Percentiles rank a stretch among this genome's conserved stretches.
These are phyloP conservation scores for Scomberomorus guttatus DNA, from an alignment of 2,797 vertebrate species.

Conservation along the genomic window DNA sequence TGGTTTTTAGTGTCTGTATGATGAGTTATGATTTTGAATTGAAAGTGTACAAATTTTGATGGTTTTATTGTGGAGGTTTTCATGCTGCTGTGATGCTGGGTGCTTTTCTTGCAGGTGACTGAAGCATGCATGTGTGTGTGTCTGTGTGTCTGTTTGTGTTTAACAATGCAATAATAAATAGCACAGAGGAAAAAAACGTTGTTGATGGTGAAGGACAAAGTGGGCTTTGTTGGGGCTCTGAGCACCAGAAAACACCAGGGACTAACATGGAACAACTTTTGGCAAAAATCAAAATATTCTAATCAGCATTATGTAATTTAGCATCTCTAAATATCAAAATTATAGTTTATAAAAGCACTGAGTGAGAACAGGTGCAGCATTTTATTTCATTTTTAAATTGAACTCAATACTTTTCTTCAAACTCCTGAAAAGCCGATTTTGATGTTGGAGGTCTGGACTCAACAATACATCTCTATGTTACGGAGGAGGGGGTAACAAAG, in stretches of 20 bases:
- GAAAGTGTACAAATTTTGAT: no score
- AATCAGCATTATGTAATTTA: background rate
- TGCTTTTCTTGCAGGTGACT: background rate
- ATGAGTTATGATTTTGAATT: no score
- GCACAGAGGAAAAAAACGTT: background rate
- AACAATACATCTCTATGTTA: slow-evolving; percentile 62
- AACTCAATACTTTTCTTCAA: slow-evolving; percentile 27
- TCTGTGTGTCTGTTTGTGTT: no score
- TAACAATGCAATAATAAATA: slow-evolving; percentile 15
- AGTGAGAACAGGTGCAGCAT: slow-evolving; percentile 62
- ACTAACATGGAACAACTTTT: slow-evolving; percentile 42
- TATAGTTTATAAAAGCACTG: slow-evolving; percentile 42
- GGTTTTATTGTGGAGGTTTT: no score
- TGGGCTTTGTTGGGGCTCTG: slow-evolving; percentile 42
- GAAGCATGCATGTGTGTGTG: background rate
- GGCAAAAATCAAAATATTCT: slow-evolving; percentile 36
- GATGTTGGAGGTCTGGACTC: slow-evolving; percentile 45
- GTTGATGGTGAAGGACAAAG: slow-evolving; percentile 37
- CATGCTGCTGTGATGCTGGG: no score
- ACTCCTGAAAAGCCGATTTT: slow-evolving; percentile 51
- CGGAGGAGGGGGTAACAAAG: slow-evolving; percentile 20
- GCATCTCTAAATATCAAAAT: slow-evolving; percentile 55
- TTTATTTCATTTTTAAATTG: slow-evolving; percentile 7
- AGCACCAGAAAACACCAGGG: slow-evolving; percentile 30
- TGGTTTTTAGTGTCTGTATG: no score